phyloP scores from a whole-genome alignment of 2,888 invertebrate genomes.

The Stomorhina lunata region DNA sequence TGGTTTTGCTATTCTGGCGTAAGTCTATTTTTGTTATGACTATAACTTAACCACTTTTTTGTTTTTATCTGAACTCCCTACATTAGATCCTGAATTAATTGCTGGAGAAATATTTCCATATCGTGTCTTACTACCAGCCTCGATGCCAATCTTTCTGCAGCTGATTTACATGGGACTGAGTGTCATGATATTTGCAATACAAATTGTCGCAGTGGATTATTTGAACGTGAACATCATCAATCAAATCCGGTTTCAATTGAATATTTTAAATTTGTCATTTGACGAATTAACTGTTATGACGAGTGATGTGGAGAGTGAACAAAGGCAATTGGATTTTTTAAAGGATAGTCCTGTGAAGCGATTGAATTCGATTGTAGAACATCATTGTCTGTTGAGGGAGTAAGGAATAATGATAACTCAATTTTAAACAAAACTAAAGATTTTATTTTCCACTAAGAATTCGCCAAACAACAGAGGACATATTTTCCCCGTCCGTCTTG shows the following conservation, averaged over 20 bases:
- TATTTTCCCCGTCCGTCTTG: slow-evolving; percentile 70
- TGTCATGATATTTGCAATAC: slow-evolving; percentile 67
- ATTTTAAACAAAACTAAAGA: too few species aligned
- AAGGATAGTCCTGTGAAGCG: slow-evolving; percentile 55
- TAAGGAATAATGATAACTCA: slow-evolving; percentile 42
- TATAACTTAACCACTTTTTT: background rate
- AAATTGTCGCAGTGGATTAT: slow-evolving; percentile 71
- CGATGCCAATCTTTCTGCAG: slow-evolving; percentile 66
- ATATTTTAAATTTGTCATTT: slow-evolving; percentile 71
- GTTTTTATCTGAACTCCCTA: background rate
- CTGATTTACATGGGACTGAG: slow-evolving; percentile 70
- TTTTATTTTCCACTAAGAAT: slow-evolving; percentile 63
- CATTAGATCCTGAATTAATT: slow-evolving; percentile 68
- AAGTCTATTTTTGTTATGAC: slow-evolving; percentile 2
- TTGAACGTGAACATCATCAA: slow-evolving; percentile 72
- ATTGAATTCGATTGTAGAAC: slow-evolving; percentile 68
- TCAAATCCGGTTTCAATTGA: slow-evolving; percentile 73
- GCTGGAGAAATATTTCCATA: slow-evolving; percentile 72
- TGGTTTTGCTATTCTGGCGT: slow-evolving; percentile 58
- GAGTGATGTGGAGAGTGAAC: background rate
- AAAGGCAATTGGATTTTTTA: background rate
- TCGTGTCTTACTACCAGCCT: slow-evolving; percentile 68
- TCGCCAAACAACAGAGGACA: slow-evolving; percentile 69
- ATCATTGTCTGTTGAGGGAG: slow-evolving; percentile 71
- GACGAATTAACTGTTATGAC: slow-evolving; percentile 65